These are phyloP conservation scores for Hyperoplus immaculatus DNA, from an alignment of 2,797 vertebrate species.

Conservation along the genomic window DNA sequence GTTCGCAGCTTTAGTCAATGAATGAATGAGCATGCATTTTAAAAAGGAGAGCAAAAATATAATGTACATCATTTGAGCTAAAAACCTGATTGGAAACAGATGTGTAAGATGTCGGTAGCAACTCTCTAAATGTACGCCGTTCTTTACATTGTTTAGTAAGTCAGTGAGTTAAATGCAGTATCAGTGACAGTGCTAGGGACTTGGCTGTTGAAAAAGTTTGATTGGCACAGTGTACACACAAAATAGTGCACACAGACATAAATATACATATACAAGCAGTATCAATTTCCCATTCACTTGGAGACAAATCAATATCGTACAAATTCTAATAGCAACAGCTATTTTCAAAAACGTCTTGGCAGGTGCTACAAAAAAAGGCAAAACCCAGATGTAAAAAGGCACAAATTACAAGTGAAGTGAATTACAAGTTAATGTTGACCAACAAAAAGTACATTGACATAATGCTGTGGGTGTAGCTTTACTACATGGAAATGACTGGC, in stretches of 20 bases:
- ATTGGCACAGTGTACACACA: conserved; percentile 23
- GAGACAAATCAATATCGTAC: conserved; percentile 91
- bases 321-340: conserved; percentile 92
- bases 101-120: neutral
- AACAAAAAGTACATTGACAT: conserved; percentile 63
- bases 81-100: neutral
- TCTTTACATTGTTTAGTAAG: neutral
- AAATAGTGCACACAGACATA: conserved; percentile 53
- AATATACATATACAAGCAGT: conserved; percentile 27
- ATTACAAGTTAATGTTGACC: conserved; percentile 70
- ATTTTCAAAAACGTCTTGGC: conserved; percentile 72
- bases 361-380: conserved; percentile 87
- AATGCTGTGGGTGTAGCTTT: conserved; percentile 39
- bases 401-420: conserved; percentile 89
- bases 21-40: neutral
- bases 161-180: neutral
- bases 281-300: conserved; percentile 81
- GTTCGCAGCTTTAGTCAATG: too few species aligned
- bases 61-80: neutral
- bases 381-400: conserved; percentile 91
- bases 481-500: conserved; percentile 54
- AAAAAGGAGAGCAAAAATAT: neutral
- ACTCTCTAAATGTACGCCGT: neutral
- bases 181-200: conserved; percentile 39
- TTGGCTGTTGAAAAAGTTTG: conserved; percentile 28